Base-by-base conservation (phyloP, 2,797 vertebrate genomes). In the Sebastes matsubarae region DNA sequence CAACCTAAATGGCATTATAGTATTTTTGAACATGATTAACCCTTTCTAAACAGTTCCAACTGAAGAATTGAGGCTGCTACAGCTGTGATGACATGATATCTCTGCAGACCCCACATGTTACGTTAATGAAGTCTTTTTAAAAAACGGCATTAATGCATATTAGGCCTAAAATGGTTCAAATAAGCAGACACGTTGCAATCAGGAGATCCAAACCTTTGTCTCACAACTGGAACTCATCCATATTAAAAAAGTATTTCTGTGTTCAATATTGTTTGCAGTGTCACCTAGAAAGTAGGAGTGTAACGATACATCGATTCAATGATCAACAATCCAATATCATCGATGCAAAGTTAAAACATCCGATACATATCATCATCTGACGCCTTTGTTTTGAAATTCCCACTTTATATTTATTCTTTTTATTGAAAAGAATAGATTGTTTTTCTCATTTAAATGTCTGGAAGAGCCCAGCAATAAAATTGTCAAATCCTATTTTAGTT, bases 21-120 rank as follows among this genome's bases (percentile, higher is more conserved):
- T 68, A 4, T 25, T 66, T 80, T 12, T 67, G 4, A 55, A 55
- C 10, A 54, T 16, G 11, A 68, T 64, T 38, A 68, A 59, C 16
- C 52, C 3, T 70, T 68, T 72, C 5, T 18, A 16, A 32, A 25
- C 22, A 25, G 18, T 32, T 70, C 10, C 6, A 27, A 60, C 54
- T 68, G n/a, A 42, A 77, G 14, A 52, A 46, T 18, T 8, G 42
- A 46, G 42, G 46, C 46, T 50, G 8, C 16, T 0, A 0, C 46
- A 50, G 7, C 46, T 50, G 7, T 0, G 0, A 0, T 50, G 18
- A 50, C 18, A 50, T 4, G 46, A 50, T 1, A 50, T 64, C 7
- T 61, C 60, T 75, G 50, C 68, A 42, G 57, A 42, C 38, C 38
- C 38, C 38, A 16, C 6, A 42, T 0, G 4, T 30, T 12, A 74